These are phyloP conservation scores for Bombus affinis DNA, from an alignment of 1,140 invertebrate genomes.

Conservation along the genomic window DNA sequence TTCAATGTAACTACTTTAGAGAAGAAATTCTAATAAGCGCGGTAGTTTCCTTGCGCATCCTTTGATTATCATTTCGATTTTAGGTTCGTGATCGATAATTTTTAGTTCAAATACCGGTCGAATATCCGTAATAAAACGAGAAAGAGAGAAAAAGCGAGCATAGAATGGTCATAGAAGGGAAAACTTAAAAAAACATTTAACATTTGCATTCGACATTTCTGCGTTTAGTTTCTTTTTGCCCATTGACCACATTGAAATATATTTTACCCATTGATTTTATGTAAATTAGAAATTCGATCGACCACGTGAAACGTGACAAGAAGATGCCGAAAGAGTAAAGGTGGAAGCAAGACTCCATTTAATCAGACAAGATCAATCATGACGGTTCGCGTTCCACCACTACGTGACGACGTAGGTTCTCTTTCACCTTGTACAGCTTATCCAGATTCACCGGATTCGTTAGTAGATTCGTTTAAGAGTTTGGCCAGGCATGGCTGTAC, in stretches of 20 bases:
- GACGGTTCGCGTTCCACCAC: background rate
- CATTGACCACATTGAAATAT: background rate
- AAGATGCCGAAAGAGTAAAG: background rate
- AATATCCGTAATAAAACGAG: background rate
- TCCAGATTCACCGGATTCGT: conserved; percentile 31
- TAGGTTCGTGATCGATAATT: no score
- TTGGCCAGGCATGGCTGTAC: conserved; percentile 30
- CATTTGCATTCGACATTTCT: background rate
- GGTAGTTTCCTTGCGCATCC: no score
- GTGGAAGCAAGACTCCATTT: background rate
- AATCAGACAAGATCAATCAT: conserved; percentile 45
- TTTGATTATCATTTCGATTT: no score
- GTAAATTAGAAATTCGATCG: conserved; percentile 18
- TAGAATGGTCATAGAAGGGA: background rate
- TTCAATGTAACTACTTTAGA: background rate
- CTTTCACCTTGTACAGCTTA: conserved; percentile 29
- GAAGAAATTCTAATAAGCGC: background rate
- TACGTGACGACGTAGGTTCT: background rate
- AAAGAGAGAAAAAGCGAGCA: no score
- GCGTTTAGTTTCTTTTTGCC: background rate
- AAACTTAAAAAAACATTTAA: no score
- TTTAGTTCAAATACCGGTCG: background rate
- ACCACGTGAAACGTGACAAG: background rate
- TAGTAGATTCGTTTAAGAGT: conserved; percentile 44
- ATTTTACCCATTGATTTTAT: background rate